These are phyloP conservation scores for Aphelocoma californica DNA, from an alignment of 2,797 vertebrate genomes.

Conservation along the genomic window DNA sequence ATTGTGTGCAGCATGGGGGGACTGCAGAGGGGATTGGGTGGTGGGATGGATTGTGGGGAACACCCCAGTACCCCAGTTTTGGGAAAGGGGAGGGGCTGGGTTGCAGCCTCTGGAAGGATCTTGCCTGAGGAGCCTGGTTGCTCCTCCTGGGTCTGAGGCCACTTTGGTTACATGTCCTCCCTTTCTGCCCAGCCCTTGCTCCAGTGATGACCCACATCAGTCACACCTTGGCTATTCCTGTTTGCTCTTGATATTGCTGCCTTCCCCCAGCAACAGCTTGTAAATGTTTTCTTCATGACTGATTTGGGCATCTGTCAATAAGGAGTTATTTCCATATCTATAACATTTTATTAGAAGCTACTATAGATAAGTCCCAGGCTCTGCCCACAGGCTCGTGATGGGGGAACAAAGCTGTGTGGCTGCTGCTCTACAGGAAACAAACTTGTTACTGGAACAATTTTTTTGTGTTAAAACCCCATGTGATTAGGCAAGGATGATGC, in stretches of 20 bases:
- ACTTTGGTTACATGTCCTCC: fast-evolving
- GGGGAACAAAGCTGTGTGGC: fast-evolving
- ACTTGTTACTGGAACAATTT: background rate
- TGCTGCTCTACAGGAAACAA: background rate
- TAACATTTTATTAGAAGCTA: background rate
- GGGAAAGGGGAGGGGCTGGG: background rate
- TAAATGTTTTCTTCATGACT: background rate
- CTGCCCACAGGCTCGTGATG: fast-evolving
- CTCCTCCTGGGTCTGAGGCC: background rate
- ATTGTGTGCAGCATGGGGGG: fast-evolving
- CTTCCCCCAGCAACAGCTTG: background rate
- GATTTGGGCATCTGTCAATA: background rate
- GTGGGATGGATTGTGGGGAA: background rate
- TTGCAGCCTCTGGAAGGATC: background rate
- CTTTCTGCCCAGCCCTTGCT: background rate
- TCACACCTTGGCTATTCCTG: background rate
- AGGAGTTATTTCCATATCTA: background rate
- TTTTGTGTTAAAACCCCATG: background rate
- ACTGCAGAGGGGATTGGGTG: background rate
- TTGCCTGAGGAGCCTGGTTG: background rate
- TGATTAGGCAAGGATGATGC: background rate
- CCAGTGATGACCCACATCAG: background rate
- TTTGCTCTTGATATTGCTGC: background rate
- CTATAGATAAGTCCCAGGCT: background rate
- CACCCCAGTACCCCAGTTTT: background rate